Evolutionary conservation across 2,113 vertebrate genomes (phyloP).

Genomic region (Gallinago paraguaiae): DNA sequence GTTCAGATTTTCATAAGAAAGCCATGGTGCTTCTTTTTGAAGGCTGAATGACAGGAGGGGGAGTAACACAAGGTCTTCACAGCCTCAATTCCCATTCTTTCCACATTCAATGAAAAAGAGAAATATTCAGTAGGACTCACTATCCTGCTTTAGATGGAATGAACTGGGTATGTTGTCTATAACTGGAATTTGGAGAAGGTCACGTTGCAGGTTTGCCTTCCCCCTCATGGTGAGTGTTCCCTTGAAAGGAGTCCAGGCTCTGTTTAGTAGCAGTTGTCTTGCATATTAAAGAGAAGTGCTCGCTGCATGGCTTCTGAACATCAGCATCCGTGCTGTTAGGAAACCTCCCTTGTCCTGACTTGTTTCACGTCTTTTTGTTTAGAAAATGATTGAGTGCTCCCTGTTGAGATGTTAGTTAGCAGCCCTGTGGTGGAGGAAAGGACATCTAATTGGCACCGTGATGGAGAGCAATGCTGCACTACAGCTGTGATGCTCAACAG

Average conservation of each 20-base stretch:
- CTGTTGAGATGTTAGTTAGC: background rate
- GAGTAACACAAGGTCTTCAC: background rate
- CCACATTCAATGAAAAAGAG: background rate
- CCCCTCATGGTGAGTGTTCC: background rate
- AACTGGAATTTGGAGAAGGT: background rate
- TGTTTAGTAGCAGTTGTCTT: background rate
- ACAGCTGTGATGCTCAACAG: background rate
- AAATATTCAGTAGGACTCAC: background rate
- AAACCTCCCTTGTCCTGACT: background rate
- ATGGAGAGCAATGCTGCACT: background rate
- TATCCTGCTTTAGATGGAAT: background rate
- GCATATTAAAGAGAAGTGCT: background rate
- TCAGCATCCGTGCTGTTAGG: background rate
- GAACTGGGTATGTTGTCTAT: background rate
- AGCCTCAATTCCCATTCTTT: background rate
- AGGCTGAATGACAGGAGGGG: background rate
- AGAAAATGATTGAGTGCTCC: background rate
- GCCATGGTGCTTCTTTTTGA: background rate
- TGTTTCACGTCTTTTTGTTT: background rate
- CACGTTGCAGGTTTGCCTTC: background rate
- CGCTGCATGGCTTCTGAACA: background rate
- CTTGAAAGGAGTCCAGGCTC: background rate
- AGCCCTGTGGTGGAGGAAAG: background rate
- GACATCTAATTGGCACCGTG: fast-evolving
- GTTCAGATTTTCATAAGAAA: background rate